Conservation (phyloP, 2,113 vertebrate species). For the Psittacula cyanocephala region DNA sequence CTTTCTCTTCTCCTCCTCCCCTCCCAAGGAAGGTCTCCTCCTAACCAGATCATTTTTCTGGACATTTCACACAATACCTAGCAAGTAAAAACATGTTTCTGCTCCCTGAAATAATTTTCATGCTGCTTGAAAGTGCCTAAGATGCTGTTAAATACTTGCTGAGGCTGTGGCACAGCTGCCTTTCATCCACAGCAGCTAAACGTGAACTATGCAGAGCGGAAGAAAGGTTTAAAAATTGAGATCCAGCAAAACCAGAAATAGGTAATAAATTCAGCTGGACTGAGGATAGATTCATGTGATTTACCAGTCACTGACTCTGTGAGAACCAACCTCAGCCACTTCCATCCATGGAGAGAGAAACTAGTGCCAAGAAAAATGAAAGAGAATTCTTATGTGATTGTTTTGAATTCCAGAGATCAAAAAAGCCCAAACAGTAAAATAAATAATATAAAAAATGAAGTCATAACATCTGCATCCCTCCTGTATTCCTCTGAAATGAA, state of each 20-base stretch:
- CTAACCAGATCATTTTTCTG: not conserved
- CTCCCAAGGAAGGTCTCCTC: not conserved
- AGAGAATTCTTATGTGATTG: not conserved
- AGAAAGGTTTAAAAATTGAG: not conserved
- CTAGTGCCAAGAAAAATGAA: slow-evolving; percentile 21
- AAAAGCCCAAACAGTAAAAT: not conserved
- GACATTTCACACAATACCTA: not conserved
- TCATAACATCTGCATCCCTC: not conserved
- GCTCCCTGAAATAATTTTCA: not conserved
- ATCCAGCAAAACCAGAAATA: not conserved
- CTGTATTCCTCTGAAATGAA: not conserved
- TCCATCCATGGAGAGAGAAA: not conserved
- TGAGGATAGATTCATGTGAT: not conserved
- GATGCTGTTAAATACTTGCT: not conserved
- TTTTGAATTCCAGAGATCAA: slow-evolving; percentile 20
- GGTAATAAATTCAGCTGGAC: not conserved
- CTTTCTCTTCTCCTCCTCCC: not conserved
- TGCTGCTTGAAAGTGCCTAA: not conserved
- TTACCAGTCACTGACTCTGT: not conserved
- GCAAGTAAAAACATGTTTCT: not conserved
- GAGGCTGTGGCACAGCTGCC: not conserved
- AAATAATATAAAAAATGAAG: slow-evolving; percentile 11
- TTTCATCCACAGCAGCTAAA: not conserved
- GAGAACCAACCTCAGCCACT: not conserved
- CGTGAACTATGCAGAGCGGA: not conserved